Conservation (phyloP, 2,797 vertebrate genomes). For the Champsocephalus gunnari region DNA sequence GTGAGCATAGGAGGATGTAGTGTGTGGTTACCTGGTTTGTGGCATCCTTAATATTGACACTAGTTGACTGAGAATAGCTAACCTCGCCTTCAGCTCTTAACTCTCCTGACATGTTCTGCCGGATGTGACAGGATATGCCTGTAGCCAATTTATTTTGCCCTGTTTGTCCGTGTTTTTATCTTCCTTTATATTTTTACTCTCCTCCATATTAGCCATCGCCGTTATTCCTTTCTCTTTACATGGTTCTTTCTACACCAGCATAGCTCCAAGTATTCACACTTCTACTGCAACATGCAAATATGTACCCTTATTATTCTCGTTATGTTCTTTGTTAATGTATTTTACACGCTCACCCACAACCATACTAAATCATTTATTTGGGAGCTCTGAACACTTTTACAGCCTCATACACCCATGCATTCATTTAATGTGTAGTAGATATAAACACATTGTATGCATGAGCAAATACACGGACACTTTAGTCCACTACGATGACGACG, state of each 20-base stretch:
- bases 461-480: conserved; percentile 17
- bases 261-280: conserved; percentile 12
- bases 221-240: background rate
- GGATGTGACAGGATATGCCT: conserved; percentile 47
- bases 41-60: conserved; percentile 6
- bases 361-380: conserved; percentile 62
- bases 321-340: conserved; percentile 23
- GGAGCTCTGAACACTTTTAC: conserved; percentile 21
- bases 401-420: conserved; percentile 23
- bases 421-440: conserved; percentile 33
- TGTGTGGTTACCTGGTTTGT: conserved; percentile 17
- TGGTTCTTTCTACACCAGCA: background rate
- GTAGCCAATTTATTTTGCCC: conserved; percentile 9
- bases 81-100: conserved; percentile 13
- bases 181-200: conserved; percentile 10
- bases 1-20: background rate
- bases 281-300: conserved; percentile 5
- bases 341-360: conserved; percentile 30
- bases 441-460: conserved; percentile 13
- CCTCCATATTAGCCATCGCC: background rate
- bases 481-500: conserved; percentile 20
- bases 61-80: conserved; percentile 32
- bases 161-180: conserved; percentile 15
- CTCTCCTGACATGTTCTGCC: conserved; percentile 22
- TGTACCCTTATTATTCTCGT: conserved; percentile 15